phyloP scores from a whole-genome alignment of 2,113 vertebrate species.

The Archocentrus centrarchus region DNA sequence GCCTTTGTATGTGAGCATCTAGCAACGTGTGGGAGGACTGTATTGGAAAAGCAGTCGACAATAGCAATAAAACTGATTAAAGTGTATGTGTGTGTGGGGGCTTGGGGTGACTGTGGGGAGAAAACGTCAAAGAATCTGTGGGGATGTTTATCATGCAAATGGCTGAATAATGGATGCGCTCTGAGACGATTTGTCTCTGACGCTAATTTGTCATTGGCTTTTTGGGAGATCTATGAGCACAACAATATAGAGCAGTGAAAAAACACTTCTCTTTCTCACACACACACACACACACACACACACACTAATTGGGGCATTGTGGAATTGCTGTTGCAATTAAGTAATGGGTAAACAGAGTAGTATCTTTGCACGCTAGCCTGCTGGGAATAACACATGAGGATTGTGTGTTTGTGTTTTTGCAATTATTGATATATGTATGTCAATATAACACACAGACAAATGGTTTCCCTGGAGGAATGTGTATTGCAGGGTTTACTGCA shows the following conservation, averaged over 20 bases:
- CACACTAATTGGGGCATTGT: conserved; percentile 42
- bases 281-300: conserved; percentile 1
- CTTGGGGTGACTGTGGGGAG: not conserved
- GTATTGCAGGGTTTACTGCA: not conserved
- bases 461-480: not conserved
- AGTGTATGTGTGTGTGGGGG: not conserved
- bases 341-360: conserved; percentile 39
- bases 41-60: not conserved
- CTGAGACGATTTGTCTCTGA: conserved; percentile 36
- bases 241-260: conserved; percentile 14
- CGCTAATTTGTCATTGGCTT: conserved; percentile 48
- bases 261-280: not conserved
- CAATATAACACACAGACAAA: not conserved
- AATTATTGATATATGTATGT: not conserved
- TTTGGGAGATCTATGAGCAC: conserved; percentile 48
- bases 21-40: not conserved
- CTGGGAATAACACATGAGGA: conserved; percentile 11
- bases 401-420: not conserved
- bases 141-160: conserved; percentile 49
- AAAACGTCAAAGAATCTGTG: conserved; percentile 7
- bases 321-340: conserved; percentile 32
- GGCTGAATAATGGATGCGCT: conserved; percentile 46
- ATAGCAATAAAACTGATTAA: not conserved
- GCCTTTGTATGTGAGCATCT: not conserved
- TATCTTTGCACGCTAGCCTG: conserved; percentile 1